Evolutionary conservation across 2,797 vertebrate species (phyloP).

Genomic region (Merluccius polli): DNA sequence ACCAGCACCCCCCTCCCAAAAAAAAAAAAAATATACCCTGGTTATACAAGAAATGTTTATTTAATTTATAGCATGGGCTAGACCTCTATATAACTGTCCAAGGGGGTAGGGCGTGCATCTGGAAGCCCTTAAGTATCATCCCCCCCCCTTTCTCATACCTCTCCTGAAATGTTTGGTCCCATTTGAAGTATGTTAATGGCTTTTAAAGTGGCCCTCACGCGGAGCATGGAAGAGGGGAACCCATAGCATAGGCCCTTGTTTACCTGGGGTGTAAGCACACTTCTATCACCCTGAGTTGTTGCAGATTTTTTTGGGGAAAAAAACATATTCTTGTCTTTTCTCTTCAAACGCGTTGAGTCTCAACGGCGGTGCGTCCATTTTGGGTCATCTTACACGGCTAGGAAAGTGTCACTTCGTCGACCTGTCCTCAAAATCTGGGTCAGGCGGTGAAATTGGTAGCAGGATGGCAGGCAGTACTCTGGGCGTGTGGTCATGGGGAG

Average conservation of each 20-base stretch:
- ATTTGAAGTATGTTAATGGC: constrained; percentile 64
- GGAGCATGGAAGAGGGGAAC: constrained; percentile 52
- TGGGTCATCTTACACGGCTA: no score
- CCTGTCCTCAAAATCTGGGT: no score
- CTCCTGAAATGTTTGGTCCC: constrained; percentile 44
- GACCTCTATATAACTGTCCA: constrained; percentile 33
- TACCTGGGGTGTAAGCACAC: constrained; percentile 62
- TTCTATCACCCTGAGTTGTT: constrained; percentile 51
- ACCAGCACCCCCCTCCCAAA: neutral
- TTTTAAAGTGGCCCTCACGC: constrained; percentile 66
- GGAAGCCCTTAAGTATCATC: constrained; percentile 63
- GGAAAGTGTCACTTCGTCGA: no score
- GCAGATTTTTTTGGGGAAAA: constrained; percentile 14
- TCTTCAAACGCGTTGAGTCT: no score
- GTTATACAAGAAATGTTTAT: constrained; percentile 3
- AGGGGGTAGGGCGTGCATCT: constrained; percentile 52
- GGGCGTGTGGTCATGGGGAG: neutral
- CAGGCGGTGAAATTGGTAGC: no score
- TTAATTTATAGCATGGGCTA: constrained; percentile 16
- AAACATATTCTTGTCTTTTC: constrained; percentile 6
- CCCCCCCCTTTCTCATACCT: constrained; percentile 35
- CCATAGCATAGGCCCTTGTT: constrained; percentile 52
- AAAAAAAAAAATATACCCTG: neutral
- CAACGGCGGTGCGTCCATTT: neutral
- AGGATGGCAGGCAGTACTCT: neutral